Evolutionary conservation across 2,888 invertebrate genomes (phyloP).

Genomic region (Cheilosia scutellata): DNA sequence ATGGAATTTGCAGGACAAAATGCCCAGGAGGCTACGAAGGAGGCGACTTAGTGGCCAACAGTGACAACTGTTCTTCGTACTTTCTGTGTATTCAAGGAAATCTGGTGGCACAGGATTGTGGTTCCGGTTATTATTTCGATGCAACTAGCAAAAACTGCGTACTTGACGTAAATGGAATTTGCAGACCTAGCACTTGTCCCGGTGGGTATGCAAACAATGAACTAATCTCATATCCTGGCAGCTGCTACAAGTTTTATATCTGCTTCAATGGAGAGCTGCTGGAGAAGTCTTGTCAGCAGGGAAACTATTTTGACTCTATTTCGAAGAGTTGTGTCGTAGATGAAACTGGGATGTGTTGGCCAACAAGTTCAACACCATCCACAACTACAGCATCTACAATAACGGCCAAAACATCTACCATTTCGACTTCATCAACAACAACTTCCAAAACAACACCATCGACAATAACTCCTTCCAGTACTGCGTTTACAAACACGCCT

Average conservation of each 20-base stretch:
- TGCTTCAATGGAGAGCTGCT: constrained; percentile 42
- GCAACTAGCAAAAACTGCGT: constrained; percentile 5
- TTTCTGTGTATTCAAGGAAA: constrained; percentile 38
- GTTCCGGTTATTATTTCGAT: constrained; percentile 43
- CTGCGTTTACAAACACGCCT: background rate
- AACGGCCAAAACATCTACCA: background rate
- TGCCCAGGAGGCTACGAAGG: constrained; percentile 36
- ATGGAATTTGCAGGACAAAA: background rate
- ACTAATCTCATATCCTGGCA: background rate
- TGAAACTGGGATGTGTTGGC: constrained; percentile 46
- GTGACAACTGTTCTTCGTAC: constrained; percentile 16
- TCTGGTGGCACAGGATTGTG: constrained; percentile 20
- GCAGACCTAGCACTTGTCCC: constrained; percentile 49
- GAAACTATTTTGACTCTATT: constrained; percentile 22
- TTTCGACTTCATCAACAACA: background rate
- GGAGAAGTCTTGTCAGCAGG: constrained; percentile 18
- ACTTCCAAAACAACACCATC: background rate
- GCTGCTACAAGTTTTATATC: constrained; percentile 27
- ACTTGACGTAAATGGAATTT: constrained; percentile 28
- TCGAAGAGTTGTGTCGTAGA: constrained; percentile 40
- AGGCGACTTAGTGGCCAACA: constrained; percentile 8
- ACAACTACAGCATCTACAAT: too few species aligned
- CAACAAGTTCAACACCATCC: background rate
- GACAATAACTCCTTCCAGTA: background rate
- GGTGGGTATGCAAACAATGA: constrained; percentile 70